Evolutionary conservation across 1,140 invertebrate species (phyloP).

Genomic region (Bombus pyrosoma): DNA sequence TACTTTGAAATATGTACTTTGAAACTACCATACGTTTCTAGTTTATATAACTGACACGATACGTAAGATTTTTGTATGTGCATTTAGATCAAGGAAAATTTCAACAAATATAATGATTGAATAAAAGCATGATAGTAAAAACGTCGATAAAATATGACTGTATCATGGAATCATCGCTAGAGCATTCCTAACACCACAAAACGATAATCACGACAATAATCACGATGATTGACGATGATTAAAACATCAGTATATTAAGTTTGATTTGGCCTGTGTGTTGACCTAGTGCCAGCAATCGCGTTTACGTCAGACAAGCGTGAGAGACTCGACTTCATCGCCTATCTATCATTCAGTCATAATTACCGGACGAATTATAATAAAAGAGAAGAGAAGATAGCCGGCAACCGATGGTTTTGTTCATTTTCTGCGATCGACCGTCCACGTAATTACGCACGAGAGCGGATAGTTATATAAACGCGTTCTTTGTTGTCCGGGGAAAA

Average conservation of each 20-base stretch:
- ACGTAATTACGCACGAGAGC: conserved; percentile 30
- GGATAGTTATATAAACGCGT: conserved; percentile 26
- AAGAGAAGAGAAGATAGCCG: neutral
- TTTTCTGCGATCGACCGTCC: conserved; percentile 1
- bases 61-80: no score
- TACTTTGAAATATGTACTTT: no score
- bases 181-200: no score
- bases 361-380: conserved; percentile 28
- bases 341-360: conserved; percentile 4
- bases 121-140: no score
- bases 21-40: no score
- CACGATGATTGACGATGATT: conserved; percentile 12
- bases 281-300: conserved; percentile 7
- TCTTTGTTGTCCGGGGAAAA: neutral
- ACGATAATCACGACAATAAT: neutral
- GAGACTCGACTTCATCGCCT: neutral
- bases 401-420: conserved; percentile 18
- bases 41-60: no score
- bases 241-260: neutral
- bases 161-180: no score
- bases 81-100: no score
- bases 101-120: no score
- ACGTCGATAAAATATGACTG: no score
- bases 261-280: neutral
- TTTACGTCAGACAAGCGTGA: conserved; percentile 16